Percentiles rank a stretch among this genome's conserved stretches.
Conservation (phyloP, 1,140 invertebrate genomes). For the Camponotus pennsylvanicus region DNA sequence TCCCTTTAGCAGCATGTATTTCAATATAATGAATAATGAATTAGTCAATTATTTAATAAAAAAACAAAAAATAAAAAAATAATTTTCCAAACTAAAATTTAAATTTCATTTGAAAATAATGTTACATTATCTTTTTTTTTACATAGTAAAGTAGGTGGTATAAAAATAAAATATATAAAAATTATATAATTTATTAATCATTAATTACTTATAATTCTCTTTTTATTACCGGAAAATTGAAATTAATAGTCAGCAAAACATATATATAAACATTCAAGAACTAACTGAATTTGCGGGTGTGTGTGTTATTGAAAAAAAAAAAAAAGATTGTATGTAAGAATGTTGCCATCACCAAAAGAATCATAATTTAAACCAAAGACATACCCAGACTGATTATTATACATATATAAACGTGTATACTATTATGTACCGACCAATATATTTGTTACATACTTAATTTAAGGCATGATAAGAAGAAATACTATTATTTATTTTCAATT, state of each 20-base stretch:
- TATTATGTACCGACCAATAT: conserved; percentile 49
- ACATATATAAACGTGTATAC: not conserved
- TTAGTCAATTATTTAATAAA: conserved; percentile 20
- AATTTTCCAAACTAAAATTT: not conserved
- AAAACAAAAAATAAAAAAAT: not conserved
- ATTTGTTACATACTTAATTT: conserved; percentile 32
- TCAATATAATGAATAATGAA: conserved; percentile 39
- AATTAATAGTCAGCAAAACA: conserved; percentile 34
- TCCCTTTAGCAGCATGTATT: not conserved
- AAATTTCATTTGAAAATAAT: conserved; percentile 9
- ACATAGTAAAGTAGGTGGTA: conserved; percentile 74
- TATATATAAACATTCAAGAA: conserved; percentile 19
- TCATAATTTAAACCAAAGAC: conserved; percentile 53
- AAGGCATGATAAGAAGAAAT: conserved; percentile 45
- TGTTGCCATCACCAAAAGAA: conserved; percentile 68
- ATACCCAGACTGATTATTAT: conserved; percentile 62
- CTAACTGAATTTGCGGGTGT: conserved; percentile 78
- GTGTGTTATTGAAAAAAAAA: conserved; percentile 69
- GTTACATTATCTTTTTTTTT: not conserved
- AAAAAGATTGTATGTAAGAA: conserved; percentile 60
- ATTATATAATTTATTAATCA: not conserved
- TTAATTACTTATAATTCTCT: not conserved
- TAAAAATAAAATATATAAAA: conserved; percentile 29
- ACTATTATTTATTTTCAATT: conserved; percentile 8
- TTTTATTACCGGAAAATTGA: conserved; percentile 5